phyloP scores from a whole-genome alignment of 2,797 vertebrate genomes.

The Chloroceryle inda region DNA sequence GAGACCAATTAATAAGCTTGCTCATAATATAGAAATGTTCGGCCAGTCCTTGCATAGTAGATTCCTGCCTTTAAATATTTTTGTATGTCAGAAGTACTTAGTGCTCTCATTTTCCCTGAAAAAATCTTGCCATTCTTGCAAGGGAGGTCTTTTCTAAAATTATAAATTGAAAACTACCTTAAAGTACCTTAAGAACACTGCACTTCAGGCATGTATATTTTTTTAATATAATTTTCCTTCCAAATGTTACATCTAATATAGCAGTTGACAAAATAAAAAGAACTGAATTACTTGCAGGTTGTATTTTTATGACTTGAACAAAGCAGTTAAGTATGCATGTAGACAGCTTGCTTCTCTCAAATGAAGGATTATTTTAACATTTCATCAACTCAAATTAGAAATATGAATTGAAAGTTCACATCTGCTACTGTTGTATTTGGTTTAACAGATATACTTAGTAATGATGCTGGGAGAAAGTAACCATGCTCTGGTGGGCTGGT shows the following conservation, averaged over 20 bases:
- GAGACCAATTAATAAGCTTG: neutral
- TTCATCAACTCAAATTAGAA: neutral
- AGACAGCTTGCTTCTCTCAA: neutral
- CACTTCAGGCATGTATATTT: neutral
- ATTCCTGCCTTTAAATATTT: slow-evolving; percentile 17
- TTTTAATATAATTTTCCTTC: neutral
- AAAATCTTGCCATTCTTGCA: neutral
- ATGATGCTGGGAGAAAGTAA: neutral
- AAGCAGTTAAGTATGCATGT: neutral
- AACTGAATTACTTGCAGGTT: neutral
- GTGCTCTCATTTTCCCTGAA: neutral
- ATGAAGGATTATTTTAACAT: neutral
- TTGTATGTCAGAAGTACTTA: slow-evolving; percentile 8
- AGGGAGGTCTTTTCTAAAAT: neutral
- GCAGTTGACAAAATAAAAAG: slow-evolving; percentile 22
- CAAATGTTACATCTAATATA: neutral
- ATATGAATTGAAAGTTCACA: neutral
- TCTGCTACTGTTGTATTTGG: neutral
- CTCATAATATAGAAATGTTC: neutral
- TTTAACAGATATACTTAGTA: neutral
- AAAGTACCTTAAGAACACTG: neutral
- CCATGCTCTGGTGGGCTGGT: neutral
- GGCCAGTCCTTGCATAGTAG: neutral
- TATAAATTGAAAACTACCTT: neutral
- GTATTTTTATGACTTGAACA: slow-evolving; percentile 13